A percentile compares a stretch with the other conserved stretches of the same genome.
These are phyloP conservation scores for Cercopithecus mitis DNA, from an alignment of 2,797 vertebrate species.

Conservation along the genomic window DNA sequence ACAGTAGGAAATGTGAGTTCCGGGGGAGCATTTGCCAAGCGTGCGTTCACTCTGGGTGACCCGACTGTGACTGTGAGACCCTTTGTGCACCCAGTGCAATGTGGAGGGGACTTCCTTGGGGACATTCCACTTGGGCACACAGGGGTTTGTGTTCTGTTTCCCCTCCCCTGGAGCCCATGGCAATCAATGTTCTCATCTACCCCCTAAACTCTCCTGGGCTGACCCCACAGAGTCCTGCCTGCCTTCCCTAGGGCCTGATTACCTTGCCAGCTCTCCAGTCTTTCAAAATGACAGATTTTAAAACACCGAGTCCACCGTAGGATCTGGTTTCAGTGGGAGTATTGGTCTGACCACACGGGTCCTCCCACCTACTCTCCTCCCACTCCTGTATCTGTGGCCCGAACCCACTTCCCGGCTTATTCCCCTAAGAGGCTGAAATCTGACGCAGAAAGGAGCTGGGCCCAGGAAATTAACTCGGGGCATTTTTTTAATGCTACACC, in stretches of 20 bases:
- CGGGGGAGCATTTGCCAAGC: not conserved
- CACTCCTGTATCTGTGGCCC: not conserved
- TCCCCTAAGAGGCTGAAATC: conserved; percentile 55
- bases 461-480: not conserved
- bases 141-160: not conserved
- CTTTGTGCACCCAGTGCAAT: not conserved
- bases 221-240: not conserved
- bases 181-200: not conserved
- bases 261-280: not conserved
- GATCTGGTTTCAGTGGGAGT: not conserved
- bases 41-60: not conserved
- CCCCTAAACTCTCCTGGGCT: not conserved
- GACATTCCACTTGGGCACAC: not conserved
- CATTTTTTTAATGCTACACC: not conserved
- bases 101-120: not conserved
- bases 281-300: no score
- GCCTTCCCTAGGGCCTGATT: not conserved
- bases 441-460: not conserved
- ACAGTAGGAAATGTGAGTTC: not conserved
- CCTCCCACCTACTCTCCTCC: not conserved
- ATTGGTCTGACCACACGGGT: not conserved
- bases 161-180: not conserved
- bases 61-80: not conserved
- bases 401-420: not conserved
- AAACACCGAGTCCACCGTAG: no score